phyloP scores from a whole-genome alignment of 2,797 vertebrate species.

The Pipistrellus pygmaeus region DNA sequence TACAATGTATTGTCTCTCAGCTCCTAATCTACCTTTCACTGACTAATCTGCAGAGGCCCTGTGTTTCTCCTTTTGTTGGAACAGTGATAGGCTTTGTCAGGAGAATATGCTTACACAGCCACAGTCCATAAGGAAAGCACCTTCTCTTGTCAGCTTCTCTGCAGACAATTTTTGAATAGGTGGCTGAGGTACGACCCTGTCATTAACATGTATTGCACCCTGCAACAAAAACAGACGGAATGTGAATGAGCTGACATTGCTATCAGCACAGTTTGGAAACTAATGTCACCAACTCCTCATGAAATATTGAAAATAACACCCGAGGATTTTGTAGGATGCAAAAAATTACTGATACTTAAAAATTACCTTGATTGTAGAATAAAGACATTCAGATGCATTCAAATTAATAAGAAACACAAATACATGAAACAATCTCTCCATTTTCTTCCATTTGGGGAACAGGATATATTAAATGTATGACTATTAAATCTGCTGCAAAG shows the following conservation, averaged over 20 bases:
- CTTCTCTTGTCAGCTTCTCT: slow-evolving; percentile 94
- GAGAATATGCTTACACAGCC: slow-evolving; percentile 90
- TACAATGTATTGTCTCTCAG: background rate
- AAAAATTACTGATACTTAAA: background rate
- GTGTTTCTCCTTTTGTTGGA: background rate
- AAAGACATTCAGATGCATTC: background rate
- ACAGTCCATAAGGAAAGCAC: slow-evolving; percentile 97
- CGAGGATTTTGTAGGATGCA: background rate
- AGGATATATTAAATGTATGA: background rate
- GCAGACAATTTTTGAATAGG: slow-evolving; percentile 94
- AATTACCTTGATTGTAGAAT: background rate
- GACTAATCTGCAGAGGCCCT: background rate
- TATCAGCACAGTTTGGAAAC: background rate
- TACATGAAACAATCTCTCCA: background rate
- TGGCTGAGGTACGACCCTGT: slow-evolving; percentile 95
- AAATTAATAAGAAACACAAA: slow-evolving; percentile 45
- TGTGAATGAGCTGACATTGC: background rate
- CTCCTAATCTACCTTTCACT: background rate
- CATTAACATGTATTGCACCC: slow-evolving; percentile 95
- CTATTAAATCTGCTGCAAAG: background rate
- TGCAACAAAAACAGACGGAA: slow-evolving; percentile 80
- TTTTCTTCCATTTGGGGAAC: background rate
- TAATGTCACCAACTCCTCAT: background rate
- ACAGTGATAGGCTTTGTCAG: background rate
- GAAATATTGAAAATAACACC: background rate